Conservation (phyloP, 2,888 invertebrate species). For the Drosophila pullipes region DNA sequence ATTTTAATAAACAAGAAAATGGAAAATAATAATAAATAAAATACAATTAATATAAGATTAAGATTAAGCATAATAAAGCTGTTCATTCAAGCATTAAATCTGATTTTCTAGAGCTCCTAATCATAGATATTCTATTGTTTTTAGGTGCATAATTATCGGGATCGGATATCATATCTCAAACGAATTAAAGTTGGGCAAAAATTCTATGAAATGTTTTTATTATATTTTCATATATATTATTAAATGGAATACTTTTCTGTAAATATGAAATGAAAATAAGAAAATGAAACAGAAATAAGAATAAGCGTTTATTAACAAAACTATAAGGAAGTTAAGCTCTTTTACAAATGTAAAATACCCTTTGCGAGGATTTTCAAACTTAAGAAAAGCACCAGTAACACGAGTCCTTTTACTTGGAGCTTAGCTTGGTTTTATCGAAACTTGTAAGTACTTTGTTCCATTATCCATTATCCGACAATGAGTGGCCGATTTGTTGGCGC, state of each 20-base stretch:
- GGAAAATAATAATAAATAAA: background rate
- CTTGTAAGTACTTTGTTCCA: constrained; percentile 38
- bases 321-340: background rate
- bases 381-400: constrained; percentile 1
- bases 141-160: background rate
- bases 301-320: background rate
- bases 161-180: background rate
- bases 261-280: background rate
- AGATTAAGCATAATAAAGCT: background rate
- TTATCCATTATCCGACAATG: constrained; percentile 58
- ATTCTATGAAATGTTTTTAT: background rate
- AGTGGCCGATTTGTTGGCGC: constrained; percentile 57
- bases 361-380: background rate
- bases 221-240: background rate
- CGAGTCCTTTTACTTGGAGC: constrained; percentile 6
- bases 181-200: background rate
- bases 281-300: background rate
- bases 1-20: background rate
- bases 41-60: background rate
- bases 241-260: background rate
- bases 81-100: background rate
- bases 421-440: constrained; percentile 24
- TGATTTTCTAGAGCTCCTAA: background rate
- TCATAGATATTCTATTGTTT: accelerated
- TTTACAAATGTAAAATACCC: background rate